Conservation (phyloP, 2,888 invertebrate genomes). For the Punctoribates punctum region DNA sequence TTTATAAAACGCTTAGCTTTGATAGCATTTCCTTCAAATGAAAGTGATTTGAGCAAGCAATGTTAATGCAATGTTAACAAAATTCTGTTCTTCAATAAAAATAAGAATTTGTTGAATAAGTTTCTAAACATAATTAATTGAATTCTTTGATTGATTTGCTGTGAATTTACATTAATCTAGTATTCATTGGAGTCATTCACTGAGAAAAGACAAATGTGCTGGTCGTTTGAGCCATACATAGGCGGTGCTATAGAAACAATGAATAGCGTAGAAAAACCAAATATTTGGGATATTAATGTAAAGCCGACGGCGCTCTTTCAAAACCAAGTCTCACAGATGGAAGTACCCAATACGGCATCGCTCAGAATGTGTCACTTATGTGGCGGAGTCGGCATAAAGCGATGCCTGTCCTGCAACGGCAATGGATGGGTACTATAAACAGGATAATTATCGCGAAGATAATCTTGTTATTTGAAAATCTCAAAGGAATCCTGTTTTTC, state of each 20-base stretch:
- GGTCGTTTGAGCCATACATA: constrained; percentile 57
- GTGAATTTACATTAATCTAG: constrained; percentile 50
- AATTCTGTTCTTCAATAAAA: too few species aligned
- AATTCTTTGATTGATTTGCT: neutral
- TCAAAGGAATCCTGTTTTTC: constrained; percentile 47
- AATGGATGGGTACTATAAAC: constrained; percentile 55
- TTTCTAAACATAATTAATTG: too few species aligned
- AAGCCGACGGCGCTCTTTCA: constrained; percentile 54
- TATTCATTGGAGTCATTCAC: constrained; percentile 59
- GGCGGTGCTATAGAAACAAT: constrained; percentile 55
- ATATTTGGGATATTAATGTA: constrained; percentile 56
- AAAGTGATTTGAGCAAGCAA: too few species aligned
- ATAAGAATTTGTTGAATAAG: too few species aligned
- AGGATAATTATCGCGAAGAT: neutral
- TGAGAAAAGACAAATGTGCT: constrained; percentile 58
- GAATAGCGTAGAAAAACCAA: constrained; percentile 53
- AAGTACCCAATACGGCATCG: constrained; percentile 58
- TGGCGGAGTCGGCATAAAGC: constrained; percentile 53
- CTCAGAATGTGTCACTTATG: constrained; percentile 56
- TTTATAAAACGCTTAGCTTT: too few species aligned
- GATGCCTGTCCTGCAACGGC: constrained; percentile 55
- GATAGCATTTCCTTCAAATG: too few species aligned
- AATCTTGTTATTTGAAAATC: neutral
- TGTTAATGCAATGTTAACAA: too few species aligned
- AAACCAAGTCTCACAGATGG: constrained; percentile 55